Percentiles rank a stretch among this genome's conserved stretches.
These are phyloP conservation scores for Glaucopsyche alexis DNA, from an alignment of 2,888 invertebrate genomes.

Conservation along the genomic window DNA sequence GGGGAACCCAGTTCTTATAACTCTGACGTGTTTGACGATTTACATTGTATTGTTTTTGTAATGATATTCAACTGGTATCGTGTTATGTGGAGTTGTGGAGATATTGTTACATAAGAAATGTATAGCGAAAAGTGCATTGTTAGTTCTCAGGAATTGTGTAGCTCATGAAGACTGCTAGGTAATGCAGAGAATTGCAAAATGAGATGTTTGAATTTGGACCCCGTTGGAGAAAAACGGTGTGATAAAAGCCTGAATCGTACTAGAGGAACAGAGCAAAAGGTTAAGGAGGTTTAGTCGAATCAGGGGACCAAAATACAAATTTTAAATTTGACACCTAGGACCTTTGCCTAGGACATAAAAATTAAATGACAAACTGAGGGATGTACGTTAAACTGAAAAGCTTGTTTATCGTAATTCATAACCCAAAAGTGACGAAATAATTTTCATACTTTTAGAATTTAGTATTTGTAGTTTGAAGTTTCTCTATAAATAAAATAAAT, in stretches of 20 bases:
- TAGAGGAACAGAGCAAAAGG: background rate
- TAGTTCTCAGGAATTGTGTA: background rate
- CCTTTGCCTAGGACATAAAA: too few species aligned
- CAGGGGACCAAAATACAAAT: background rate
- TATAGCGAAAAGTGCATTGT: background rate
- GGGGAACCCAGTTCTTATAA: background rate
- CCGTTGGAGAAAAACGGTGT: background rate
- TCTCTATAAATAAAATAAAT: too few species aligned
- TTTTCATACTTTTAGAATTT: too few species aligned
- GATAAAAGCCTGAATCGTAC: background rate
- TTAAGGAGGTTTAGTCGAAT: too few species aligned
- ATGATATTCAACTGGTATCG: slow-evolving; percentile 8
- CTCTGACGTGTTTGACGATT: background rate
- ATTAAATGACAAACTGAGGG: too few species aligned
- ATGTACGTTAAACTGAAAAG: too few species aligned
- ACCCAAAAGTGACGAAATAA: too few species aligned
- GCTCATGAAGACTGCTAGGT: slow-evolving; percentile 4
- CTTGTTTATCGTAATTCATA: too few species aligned
- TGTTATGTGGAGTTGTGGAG: background rate
- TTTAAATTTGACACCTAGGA: background rate
- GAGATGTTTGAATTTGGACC: background rate
- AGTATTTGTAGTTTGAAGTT: too few species aligned
- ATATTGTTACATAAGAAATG: slow-evolving; percentile 16
- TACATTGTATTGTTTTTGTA: slow-evolving; percentile 12
- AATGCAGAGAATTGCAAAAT: background rate